Evolutionary conservation across 2,113 vertebrate species (phyloP).

Genomic region (Heloderma charlesbogerti): DNA sequence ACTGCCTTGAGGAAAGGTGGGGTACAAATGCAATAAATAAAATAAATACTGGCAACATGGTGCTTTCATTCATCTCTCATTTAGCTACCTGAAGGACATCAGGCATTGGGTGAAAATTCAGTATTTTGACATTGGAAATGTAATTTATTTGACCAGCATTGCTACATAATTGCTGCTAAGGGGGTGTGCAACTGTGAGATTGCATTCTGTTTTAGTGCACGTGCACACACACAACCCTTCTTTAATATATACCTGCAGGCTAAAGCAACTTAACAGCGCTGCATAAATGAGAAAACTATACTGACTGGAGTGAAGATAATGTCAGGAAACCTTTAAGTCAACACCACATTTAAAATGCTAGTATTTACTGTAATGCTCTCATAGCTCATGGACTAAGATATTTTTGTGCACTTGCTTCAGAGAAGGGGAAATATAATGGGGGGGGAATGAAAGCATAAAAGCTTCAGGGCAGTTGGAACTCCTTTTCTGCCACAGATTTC

Average conservation of each 20-base stretch:
- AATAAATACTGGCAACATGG: neutral
- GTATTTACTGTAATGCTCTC: neutral
- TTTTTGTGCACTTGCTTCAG: neutral
- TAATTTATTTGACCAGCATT: neutral
- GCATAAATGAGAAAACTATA: neutral
- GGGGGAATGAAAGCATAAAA: constrained; percentile 11
- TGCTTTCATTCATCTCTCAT: constrained; percentile 31
- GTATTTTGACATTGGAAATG: neutral
- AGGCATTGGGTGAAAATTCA: neutral
- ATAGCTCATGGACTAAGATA: neutral
- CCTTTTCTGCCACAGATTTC: constrained; percentile 33
- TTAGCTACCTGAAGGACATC: neutral
- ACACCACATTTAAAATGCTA: neutral
- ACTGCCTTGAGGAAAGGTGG: neutral
- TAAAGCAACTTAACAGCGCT: constrained; percentile 2
- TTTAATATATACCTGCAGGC: neutral
- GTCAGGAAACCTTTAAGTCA: neutral
- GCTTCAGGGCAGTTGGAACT: neutral
- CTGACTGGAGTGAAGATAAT: neutral
- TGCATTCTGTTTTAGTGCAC: neutral
- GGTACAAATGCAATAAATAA: neutral
- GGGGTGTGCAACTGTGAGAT: neutral
- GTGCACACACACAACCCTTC: neutral
- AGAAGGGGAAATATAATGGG: neutral
- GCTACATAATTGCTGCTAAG: neutral